Percentiles rank a stretch among this genome's conserved stretches.
These are phyloP conservation scores for Orthonevra nobilis DNA, from an alignment of 2,888 invertebrate genomes.

Conservation along the genomic window DNA sequence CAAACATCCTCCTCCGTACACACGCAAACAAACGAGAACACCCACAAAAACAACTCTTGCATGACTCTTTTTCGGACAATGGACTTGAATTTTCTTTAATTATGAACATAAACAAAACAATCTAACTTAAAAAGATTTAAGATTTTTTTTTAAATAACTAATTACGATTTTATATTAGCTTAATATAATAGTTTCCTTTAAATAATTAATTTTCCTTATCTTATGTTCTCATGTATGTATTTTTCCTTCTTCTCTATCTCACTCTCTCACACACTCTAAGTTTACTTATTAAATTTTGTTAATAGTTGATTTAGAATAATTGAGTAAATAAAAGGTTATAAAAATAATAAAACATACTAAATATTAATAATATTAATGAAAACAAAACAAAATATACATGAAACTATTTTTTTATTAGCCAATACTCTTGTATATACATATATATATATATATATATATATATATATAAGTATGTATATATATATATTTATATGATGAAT, in stretches of 20 bases:
- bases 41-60: slow-evolving; percentile 57
- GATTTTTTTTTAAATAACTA: slow-evolving; percentile 34
- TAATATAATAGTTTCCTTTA: slow-evolving; percentile 36
- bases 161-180: slow-evolving; percentile 45
- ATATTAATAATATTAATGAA: slow-evolving; percentile 28
- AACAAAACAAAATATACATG: slow-evolving; percentile 19
- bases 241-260: slow-evolving; percentile 8
- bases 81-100: slow-evolving; percentile 54
- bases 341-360: slow-evolving; percentile 18
- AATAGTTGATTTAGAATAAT: slow-evolving; percentile 57
- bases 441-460: slow-evolving; percentile 4
- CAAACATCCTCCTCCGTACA: neutral
- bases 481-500: slow-evolving; percentile 15
- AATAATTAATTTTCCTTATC: slow-evolving; percentile 1
- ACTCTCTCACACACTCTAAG: too few relatives aligned
- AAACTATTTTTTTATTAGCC: slow-evolving; percentile 64
- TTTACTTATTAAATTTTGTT: too few relatives aligned
- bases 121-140: slow-evolving; percentile 23
- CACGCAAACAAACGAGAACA: neutral
- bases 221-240: slow-evolving; percentile 9
- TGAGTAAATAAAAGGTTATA: slow-evolving; percentile 27
- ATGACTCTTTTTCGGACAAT: slow-evolving; percentile 62
- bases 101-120: slow-evolving; percentile 29
- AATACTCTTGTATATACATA: slow-evolving; percentile 61
- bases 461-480: too few relatives aligned